Evolutionary conservation across 1,140 invertebrate species (phyloP), one percentile per base, ranked within the genome.

Genomic region (Orius insidiosus): DNA sequence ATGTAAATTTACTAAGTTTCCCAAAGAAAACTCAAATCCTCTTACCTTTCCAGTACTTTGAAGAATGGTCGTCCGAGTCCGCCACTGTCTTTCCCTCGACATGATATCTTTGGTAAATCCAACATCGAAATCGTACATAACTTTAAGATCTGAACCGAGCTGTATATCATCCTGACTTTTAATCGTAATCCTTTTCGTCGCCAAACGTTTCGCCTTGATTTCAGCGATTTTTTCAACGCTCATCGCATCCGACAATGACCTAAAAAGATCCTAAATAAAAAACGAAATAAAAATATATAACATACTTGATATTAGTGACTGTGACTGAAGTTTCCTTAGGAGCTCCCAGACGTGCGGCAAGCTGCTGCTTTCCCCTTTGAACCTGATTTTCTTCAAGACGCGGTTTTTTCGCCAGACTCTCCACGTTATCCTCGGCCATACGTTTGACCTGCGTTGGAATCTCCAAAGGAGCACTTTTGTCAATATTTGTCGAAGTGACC

Each of bases 171-270:
- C 90, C 59, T 92, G 88, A 48, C 84, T 82, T 63, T 88, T 94
- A 55, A 98, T 97, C 5, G 90, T 96, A 0, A 87, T 93, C 54
- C 92, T 71, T 61, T 97, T 97, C 53, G 93, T 94, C 3, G 92
- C 92, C 55, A 96, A 68, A 66, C 90, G 79, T 68, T 98, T 98
- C 0, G 92, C 92, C 67, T 95, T 95, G 46, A 98, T 93, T 10
- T 89, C 90, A 15, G 92, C 90, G 66, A 98, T 96, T 64, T 94
- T 96, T 61, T 97, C 92, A 6, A 94, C 84, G 2, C 90, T 90
- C 86, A 98, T 89, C 40, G 87, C 84, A 57, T 96, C 89, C 15
- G 88, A 93, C 11, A 97, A 66, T 3, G 90, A 94, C 52, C 76
- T 80, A 54, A 46, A 57, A 58, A 51, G 56, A 50, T 39, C 24